A percentile compares a stretch with the other conserved stretches of the same genome.
Evolutionary conservation across 1,140 invertebrate genomes (phyloP).

Genomic region (Apis laboriosa): DNA sequence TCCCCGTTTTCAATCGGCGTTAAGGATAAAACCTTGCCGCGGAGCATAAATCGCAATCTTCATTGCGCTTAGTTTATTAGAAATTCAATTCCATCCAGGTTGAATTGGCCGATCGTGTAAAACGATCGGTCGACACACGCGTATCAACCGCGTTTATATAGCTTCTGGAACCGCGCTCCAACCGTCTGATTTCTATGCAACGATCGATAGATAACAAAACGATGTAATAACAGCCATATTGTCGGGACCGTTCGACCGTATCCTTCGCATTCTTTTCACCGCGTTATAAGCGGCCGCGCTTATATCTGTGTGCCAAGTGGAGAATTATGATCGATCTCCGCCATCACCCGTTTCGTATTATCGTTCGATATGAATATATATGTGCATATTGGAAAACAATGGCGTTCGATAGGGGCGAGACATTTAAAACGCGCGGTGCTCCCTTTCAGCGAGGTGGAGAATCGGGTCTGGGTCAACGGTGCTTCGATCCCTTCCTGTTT

Average conservation of each 20-base stretch:
- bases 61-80: slow-evolving; percentile 52
- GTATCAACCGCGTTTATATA: slow-evolving; percentile 40
- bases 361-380: not conserved
- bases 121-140: slow-evolving; percentile 17
- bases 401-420: not conserved
- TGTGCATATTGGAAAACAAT: not conserved
- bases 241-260: slow-evolving; percentile 53
- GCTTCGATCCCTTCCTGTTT: slow-evolving; percentile 52
- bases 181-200: slow-evolving; percentile 17
- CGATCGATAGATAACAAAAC: slow-evolving; percentile 57
- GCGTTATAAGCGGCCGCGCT: not conserved
- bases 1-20: slow-evolving; percentile 17
- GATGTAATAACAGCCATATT: slow-evolving; percentile 59
- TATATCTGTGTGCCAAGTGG: slow-evolving; percentile 37
- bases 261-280: slow-evolving; percentile 53
- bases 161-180: slow-evolving; percentile 31
- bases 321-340: slow-evolving; percentile 33
- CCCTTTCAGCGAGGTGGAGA: not conserved
- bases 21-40: not conserved
- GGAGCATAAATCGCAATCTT: slow-evolving; percentile 56
- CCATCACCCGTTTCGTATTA: not conserved
- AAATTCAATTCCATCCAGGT: slow-evolving; percentile 37
- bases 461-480: slow-evolving; percentile 51
- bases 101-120: slow-evolving; percentile 36
- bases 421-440: not conserved